These are phyloP conservation scores for Nemoura dubitans DNA, from an alignment of 2,888 invertebrate genomes.

Conservation along the genomic window DNA sequence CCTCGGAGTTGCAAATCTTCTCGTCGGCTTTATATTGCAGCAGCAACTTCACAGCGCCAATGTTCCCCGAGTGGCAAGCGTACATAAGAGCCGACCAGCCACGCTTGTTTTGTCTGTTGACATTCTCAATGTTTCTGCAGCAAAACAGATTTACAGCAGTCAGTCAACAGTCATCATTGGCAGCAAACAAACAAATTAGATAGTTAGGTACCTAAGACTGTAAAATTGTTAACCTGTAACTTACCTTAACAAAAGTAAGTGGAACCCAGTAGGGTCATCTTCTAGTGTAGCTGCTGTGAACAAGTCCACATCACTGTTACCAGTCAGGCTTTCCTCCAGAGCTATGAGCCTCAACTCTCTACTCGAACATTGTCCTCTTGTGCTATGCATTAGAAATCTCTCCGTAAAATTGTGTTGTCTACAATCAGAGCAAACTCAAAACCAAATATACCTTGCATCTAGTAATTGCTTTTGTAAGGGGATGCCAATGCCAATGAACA, in stretches of 20 bases:
- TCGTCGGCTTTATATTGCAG: neutral
- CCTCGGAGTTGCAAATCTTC: neutral
- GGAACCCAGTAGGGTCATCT: neutral
- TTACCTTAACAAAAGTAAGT: neutral
- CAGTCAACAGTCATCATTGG: too few relatives aligned
- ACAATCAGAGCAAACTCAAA: too few relatives aligned
- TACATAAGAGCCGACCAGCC: constrained; percentile 16
- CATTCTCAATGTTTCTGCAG: neutral
- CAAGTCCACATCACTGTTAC: neutral
- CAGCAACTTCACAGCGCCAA: neutral
- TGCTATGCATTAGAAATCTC: neutral
- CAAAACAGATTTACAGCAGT: neutral
- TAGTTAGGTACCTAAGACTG: neutral
- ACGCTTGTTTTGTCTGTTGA: neutral
- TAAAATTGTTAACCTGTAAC: neutral
- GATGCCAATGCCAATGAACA: too few relatives aligned
- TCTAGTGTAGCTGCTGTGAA: neutral
- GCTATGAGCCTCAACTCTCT: neutral
- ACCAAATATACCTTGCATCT: too few relatives aligned
- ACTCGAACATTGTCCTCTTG: neutral
- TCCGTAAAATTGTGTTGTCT: too few relatives aligned
- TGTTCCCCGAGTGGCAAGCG: constrained; percentile 15
- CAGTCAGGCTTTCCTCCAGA: neutral
- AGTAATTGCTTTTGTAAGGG: too few relatives aligned
- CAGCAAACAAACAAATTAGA: neutral